Evolutionary conservation across 2,888 invertebrate genomes (phyloP).

Genomic region (Amphimallon solstitiale): DNA sequence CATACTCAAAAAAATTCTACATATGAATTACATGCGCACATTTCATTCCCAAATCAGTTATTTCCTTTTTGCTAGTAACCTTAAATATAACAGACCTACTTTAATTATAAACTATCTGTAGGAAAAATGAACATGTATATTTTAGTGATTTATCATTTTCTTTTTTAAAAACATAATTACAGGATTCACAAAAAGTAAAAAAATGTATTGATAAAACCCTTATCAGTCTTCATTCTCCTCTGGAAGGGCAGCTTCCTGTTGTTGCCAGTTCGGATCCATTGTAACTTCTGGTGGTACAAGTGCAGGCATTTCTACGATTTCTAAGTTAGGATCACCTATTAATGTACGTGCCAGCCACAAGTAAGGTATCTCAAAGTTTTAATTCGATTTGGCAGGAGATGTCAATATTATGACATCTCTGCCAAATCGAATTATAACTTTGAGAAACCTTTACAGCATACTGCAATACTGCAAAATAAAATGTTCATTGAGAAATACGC

Average conservation of each 20-base stretch:
- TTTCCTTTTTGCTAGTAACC: neutral
- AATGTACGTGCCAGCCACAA: constrained; percentile 98
- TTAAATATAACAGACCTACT: too few relatives aligned
- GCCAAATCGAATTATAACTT: too few relatives aligned
- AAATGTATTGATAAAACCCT: constrained; percentile 52
- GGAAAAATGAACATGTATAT: too few relatives aligned
- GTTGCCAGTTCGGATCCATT: constrained; percentile 98
- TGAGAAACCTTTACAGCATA: too few relatives aligned
- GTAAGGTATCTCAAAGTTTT: constrained; percentile 99
- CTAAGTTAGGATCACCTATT: constrained; percentile 98
- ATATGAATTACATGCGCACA: neutral
- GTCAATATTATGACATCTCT: too few relatives aligned
- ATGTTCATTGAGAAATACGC: neutral
- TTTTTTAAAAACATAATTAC: too few relatives aligned
- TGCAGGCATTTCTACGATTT: constrained; percentile 99
- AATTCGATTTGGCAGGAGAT: constrained; percentile 99
- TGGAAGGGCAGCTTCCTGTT: constrained; percentile 94
- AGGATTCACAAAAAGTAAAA: constrained; percentile 4
- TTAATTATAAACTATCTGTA: too few relatives aligned
- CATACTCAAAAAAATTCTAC: constrained; percentile 13
- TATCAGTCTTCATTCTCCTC: constrained; percentile 98
- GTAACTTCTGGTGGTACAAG: constrained; percentile 97
- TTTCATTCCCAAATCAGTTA: constrained; percentile 8
- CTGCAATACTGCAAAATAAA: constrained; percentile 88
- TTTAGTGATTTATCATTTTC: too few relatives aligned